Base-by-base conservation (phyloP, 2,888 invertebrate genomes). In the Drosophila lutescens region DNA sequence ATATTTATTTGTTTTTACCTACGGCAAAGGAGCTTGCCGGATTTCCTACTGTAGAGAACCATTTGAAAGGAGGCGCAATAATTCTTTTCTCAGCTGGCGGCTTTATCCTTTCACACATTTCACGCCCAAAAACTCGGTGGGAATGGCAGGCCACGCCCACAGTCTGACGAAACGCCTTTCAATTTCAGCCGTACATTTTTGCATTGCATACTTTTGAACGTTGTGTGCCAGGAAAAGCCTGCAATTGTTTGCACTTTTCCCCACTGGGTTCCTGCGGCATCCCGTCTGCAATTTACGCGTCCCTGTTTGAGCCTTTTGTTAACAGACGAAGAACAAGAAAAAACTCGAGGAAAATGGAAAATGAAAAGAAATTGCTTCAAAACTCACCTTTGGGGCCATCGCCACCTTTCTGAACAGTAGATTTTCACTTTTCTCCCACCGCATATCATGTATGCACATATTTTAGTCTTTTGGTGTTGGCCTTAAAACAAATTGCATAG, bases 401-500 rank as follows among this genome's bases (percentile, higher is more conserved):
- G 38, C 54, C 57, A 44, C 38, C 58, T 71, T 54, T 49, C 34
- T 49, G 49, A 26, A 9, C 67, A 44, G 63, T 51, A 63, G 70
- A 70, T 67, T 65, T 74, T 54, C 65, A 59, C 54, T 56, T 59
- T 69, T 67, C 55, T 58, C 43, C 13, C 53, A 43, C 54, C 4
- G 34, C 36, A 56, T 56, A 56, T 56, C 78, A 50, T 74, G 69
- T 68, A 58, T 76, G 63, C 73, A 34, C 30, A 55, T 46, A 72
- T 63, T 58, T 74, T 73, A 43, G 61, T 67, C 58, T 54, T 60
- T 38, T 43, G 32, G 72, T 40, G 38, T 46, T 68, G 60, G 57
- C 70, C 59, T 63, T 63, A 74, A 74, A 86, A 86, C 73, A 86
- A 83, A 86, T 84, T 84, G 79, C 85, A 71, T 69, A 76, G 77